Evolutionary conservation across 2,797 vertebrate species (phyloP), one percentile per base, ranked within the genome.

Genomic region (Falco columbarius): DNA sequence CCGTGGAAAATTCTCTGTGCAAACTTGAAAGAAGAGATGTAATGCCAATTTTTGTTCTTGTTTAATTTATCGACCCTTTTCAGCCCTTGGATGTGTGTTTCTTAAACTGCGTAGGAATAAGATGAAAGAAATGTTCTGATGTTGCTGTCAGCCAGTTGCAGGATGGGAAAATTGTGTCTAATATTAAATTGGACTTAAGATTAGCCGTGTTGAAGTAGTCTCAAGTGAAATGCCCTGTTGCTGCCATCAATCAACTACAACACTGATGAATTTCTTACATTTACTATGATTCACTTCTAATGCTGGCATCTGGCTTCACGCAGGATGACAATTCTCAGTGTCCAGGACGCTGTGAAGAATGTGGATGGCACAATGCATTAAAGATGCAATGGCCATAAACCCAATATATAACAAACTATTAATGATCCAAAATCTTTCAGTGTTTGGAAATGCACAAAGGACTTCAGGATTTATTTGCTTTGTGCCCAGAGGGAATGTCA

Each of bases 1-100:
- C 21, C 46, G 71, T 34, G 32, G 61, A 70, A 95, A 93, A 93
- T 76, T 81, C 87, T 80, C 79, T 34, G 22, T 67, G 71, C 71
- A 95, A 93, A 96, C 72, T 93, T 91, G 42, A 95, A 93, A 93
- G 76, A 90, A 75, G 81, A 91, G 44, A 67, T 26, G 49, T 82
- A 84, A 95, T 85, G 61, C 76, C 63, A 67, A 30, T 18, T 93
- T 95, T 89, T 95, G 59, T 90, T 95, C 73, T 91, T 93, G 38
- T 87, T 94, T 90, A 95, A 97, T 93, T 94, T 95, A 82, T 68
- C 79, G 73, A 90, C 79, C 79, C 77, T 93, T 94, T 79, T 38
- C 55, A 93, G 72, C 52, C 65, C 66, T 81, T 63, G 47, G 61
- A 92, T 76, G 12, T 81, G 42, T 75, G 40, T 74, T 93, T 93